Base-by-base conservation (phyloP, 1,140 invertebrate genomes). In the Drosophila takahashii region DNA sequence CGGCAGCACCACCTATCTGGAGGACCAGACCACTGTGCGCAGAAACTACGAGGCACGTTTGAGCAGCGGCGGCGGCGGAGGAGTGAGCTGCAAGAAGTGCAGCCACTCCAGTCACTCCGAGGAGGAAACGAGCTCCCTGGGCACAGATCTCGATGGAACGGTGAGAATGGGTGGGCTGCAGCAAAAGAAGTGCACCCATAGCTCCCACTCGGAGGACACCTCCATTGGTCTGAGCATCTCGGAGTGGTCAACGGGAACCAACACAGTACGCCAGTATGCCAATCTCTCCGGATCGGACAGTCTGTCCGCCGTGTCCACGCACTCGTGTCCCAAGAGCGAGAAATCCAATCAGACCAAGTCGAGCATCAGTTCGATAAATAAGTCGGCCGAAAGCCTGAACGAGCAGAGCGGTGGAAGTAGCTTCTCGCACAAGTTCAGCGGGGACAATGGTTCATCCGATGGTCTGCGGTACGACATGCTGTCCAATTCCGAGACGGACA, bases 171-270 rank as follows among this genome's bases (percentile, higher is more conserved):
- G 64, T 9, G 64, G 95, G 5, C 91, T 96, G 6, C 95, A 95
- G 86, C 95, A 95, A 54, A 96, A 95, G 71, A 93, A 96, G 94
- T 95, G 96, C 92, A 93, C 95, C 53, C 94, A 96, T 91, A 95
- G 96, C 92, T 96, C 96, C 0, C 96, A 96, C 87, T 96, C 96
- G 16, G 96, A 96, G 90, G 96, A 97, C 85, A 97, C 96, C 1
- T 97, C 96, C 0, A 96, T 97, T 90, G 96, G 96, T 15, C 92
- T 97, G 29, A 96, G 96, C 71, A 95, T 96, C 81, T 96, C 96
- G 1, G 96, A 97, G 77, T 97, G 96, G 96, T 97, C 96, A 0
- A 97, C 96, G 37, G 96, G 95, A 26, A 96, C 95, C 1, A 96
- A 96, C 76, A 96, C 96, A 0, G 96, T 96, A 0, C 94, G 95